Conservation (phyloP, 2,797 vertebrate species). For the Salmo trutta region DNA sequence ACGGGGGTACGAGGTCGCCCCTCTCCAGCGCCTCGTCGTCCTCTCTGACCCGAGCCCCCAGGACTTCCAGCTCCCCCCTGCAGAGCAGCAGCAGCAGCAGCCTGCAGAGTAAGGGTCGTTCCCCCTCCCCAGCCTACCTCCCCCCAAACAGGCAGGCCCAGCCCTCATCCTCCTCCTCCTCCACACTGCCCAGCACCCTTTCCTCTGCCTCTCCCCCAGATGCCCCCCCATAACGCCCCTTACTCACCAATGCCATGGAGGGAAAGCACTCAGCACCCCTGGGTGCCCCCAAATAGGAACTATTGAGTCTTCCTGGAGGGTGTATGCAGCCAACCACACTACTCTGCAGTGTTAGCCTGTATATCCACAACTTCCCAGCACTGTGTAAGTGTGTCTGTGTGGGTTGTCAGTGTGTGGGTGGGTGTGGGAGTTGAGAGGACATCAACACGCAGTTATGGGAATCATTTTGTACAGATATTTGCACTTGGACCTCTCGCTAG, state of each 20-base stretch:
- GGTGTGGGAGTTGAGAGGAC: constrained; percentile 26
- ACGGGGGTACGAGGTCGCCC: constrained; percentile 82
- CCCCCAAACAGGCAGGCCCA: constrained; percentile 82
- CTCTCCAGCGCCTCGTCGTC: constrained; percentile 85
- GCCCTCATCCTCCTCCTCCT: constrained; percentile 70
- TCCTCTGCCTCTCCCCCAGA: constrained; percentile 72
- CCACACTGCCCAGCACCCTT: constrained; percentile 79
- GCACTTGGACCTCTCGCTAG: constrained; percentile 8
- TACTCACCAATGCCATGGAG: constrained; percentile 83
- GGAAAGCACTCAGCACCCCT: constrained; percentile 77
- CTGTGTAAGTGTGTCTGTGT: constrained; percentile 58
- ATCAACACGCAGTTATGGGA: constrained; percentile 28
- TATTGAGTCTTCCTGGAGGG: constrained; percentile 15
- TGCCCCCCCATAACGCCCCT: constrained; percentile 80
- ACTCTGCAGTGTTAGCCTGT: constrained; percentile 66
- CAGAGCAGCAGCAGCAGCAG: constrained; percentile 90
- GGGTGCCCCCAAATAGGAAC: constrained; percentile 57
- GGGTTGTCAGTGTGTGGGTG: constrained; percentile 48
- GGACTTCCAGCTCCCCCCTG: constrained; percentile 86
- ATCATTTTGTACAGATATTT: constrained; percentile 25
- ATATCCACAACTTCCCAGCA: constrained; percentile 51
- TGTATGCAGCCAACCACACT: constrained; percentile 44
- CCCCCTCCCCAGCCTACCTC: constrained; percentile 84
- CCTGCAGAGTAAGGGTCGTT: constrained; percentile 82
- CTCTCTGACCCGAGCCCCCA: constrained; percentile 85